Percentiles rank a stretch among this genome's conserved stretches.
Conservation (phyloP, 2,797 vertebrate species). For the Acanthornis magna region DNA sequence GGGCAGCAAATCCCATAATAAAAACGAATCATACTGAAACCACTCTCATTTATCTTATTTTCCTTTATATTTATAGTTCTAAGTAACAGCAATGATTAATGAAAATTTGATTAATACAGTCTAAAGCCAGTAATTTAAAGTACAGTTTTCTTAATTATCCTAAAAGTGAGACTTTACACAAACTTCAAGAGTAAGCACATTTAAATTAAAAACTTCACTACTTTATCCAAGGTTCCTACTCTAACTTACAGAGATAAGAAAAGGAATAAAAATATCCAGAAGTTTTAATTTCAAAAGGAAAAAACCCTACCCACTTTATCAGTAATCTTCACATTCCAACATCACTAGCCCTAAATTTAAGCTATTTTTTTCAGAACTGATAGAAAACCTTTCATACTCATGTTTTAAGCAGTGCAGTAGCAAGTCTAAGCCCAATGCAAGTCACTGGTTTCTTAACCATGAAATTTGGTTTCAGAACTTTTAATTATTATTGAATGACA, state of each 20-base stretch:
- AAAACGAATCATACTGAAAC: background rate
- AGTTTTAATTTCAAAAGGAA: constrained; percentile 1
- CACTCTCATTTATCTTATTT: background rate
- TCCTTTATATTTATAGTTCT: background rate
- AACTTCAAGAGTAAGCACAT: background rate
- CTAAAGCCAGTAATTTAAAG: background rate
- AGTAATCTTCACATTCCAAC: background rate
- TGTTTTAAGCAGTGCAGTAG: background rate
- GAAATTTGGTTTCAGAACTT: background rate
- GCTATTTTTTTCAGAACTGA: background rate
- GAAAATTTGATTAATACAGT: background rate
- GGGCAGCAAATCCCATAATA: background rate
- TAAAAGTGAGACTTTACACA: background rate
- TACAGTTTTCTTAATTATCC: background rate
- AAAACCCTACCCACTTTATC: background rate
- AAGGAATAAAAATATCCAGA: background rate
- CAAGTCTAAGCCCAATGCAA: background rate
- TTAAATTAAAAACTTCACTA: background rate
- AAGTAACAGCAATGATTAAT: constrained; percentile 3
- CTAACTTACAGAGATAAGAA: background rate
- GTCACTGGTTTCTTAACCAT: background rate
- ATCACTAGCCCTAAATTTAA: background rate
- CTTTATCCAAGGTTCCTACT: background rate
- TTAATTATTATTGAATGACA: background rate
- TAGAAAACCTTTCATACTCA: background rate